These are phyloP conservation scores for Leptopterna dolabrata DNA, from an alignment of 2,888 invertebrate genomes.

Conservation along the genomic window DNA sequence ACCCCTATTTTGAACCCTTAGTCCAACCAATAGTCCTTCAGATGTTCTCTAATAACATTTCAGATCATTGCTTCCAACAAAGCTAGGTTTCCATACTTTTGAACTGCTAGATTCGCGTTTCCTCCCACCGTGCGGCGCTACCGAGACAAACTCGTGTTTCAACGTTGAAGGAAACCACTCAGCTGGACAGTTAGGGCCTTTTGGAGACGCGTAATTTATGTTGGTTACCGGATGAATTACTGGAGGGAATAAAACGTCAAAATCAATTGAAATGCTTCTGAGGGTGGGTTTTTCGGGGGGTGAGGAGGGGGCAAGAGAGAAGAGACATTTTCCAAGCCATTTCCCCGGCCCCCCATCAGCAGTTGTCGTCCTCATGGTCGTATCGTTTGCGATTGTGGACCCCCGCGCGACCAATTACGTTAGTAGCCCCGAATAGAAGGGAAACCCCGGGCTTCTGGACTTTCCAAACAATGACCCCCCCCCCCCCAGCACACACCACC, in stretches of 20 bases:
- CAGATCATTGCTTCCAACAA: no score
- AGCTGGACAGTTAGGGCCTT: background rate
- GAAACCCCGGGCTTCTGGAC: background rate
- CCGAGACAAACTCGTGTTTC: background rate
- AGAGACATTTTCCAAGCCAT: constrained; percentile 28
- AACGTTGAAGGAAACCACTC: background rate
- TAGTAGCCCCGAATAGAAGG: background rate
- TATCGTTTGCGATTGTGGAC: background rate
- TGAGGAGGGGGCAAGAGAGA: background rate
- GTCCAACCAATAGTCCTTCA: no score
- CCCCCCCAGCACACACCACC: no score
- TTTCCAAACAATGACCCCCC: background rate
- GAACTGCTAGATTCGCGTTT: no score
- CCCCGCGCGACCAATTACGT: constrained; percentile 18
- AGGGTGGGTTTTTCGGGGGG: background rate
- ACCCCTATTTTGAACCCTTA: no score
- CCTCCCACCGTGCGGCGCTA: no score
- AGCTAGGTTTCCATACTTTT: no score
- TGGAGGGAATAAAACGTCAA: constrained; percentile 3
- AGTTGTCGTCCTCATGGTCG: background rate
- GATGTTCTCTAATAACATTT: no score
- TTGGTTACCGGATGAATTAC: background rate
- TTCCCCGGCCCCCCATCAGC: constrained; percentile 14
- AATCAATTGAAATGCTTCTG: constrained; percentile 24
- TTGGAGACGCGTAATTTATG: background rate